Percentiles rank a stretch among this genome's conserved stretches.
These are phyloP conservation scores for Apoda limacodes DNA, from an alignment of 2,888 invertebrate species.

Conservation along the genomic window DNA sequence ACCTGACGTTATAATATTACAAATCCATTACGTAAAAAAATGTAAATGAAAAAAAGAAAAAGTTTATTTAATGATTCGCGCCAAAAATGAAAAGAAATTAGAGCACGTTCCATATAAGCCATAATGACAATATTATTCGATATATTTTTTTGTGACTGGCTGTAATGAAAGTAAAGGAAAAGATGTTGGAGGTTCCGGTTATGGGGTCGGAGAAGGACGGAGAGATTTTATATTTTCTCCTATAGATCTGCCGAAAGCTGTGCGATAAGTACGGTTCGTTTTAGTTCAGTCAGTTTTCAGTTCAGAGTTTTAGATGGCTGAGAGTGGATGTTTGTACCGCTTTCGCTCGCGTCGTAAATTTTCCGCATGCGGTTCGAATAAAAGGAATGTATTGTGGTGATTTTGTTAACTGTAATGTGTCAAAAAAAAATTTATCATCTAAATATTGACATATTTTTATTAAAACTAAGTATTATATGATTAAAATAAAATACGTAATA, in stretches of 20 bases:
- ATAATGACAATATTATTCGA: conserved; percentile 32
- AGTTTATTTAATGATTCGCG: conserved; percentile 19
- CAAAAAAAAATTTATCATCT: not conserved
- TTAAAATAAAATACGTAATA: no score
- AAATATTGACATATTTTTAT: not conserved
- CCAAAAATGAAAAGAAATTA: conserved; percentile 23
- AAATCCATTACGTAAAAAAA: no score
- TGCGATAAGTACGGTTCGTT: conserved; percentile 24
- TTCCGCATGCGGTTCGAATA: conserved; percentile 27
- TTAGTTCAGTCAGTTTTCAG: conserved; percentile 28
- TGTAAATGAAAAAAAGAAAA: no score
- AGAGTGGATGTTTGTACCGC: conserved; percentile 19
- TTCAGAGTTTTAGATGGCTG: conserved; percentile 19
- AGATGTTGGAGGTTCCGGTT: conserved; percentile 24
- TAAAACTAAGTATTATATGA: no score
- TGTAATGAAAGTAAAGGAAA: conserved; percentile 38
- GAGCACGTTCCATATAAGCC: conserved; percentile 28
- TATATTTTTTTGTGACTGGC: conserved; percentile 32
- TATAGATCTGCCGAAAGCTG: conserved; percentile 63
- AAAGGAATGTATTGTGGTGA: no score
- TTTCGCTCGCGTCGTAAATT: conserved; percentile 20
- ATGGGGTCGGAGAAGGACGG: conserved; percentile 29
- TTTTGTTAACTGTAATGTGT: no score
- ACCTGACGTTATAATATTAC: no score
- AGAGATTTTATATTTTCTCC: conserved; percentile 43